Evolutionary conservation across 2,113 vertebrate species (phyloP).

Genomic region (Arenaria interpres): DNA sequence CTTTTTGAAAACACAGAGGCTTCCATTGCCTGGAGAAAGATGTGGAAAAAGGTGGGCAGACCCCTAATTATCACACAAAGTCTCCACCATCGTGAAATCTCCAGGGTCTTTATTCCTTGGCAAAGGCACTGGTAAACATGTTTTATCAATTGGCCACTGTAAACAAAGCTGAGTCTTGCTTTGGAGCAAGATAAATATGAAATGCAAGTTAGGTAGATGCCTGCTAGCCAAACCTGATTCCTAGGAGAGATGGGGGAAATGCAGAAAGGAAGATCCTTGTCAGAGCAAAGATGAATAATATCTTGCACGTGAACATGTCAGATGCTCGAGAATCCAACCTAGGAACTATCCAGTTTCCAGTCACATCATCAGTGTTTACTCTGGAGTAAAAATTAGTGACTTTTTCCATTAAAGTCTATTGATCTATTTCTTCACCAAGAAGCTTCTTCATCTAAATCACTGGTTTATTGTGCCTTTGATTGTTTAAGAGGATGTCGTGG

Average conservation of each 20-base stretch:
- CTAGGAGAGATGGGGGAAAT: background rate
- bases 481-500: conserved; percentile 46
- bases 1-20: background rate
- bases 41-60: background rate
- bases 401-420: conserved; percentile 42
- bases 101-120: background rate
- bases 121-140: background rate
- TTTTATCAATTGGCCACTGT: background rate
- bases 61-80: background rate
- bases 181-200: background rate
- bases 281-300: conserved; percentile 28
- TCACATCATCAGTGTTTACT: conserved; percentile 53
- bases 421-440: conserved; percentile 40
- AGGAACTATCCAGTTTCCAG: conserved; percentile 41
- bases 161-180: background rate
- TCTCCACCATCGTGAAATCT: background rate
- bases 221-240: conserved; percentile 4
- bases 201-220: background rate
- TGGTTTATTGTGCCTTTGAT: background rate
- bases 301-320: background rate
- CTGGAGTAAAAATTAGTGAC: conserved; percentile 50
- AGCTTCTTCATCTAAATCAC: conserved; percentile 48
- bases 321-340: background rate
- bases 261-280: conserved; percentile 22
- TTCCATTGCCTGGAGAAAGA: background rate